Evolutionary conservation across 2,888 invertebrate genomes (phyloP).

Genomic region (Nesidiocoris tenuis): DNA sequence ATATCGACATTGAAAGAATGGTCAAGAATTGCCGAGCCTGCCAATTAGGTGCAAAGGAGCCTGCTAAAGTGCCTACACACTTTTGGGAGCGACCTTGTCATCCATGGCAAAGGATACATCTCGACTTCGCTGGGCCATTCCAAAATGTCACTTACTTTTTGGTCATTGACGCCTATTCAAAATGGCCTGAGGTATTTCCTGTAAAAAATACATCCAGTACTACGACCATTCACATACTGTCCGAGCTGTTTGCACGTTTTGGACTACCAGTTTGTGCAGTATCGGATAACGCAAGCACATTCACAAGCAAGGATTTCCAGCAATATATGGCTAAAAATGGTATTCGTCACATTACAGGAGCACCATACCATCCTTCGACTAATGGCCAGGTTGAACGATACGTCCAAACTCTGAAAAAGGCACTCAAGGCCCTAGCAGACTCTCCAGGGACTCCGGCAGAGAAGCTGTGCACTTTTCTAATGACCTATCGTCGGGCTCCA

Average conservation of each 20-base stretch:
- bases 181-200: constrained; percentile 15
- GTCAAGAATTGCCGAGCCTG: constrained; percentile 1
- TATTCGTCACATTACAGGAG: constrained; percentile 15
- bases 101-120: constrained; percentile 25
- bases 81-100: constrained; percentile 20
- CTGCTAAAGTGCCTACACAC: constrained; percentile 9
- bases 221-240: constrained; percentile 3
- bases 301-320: constrained; percentile 13
- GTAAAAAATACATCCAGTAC: constrained; percentile 1
- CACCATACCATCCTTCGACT: constrained; percentile 40
- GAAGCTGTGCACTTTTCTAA: constrained; percentile 4
- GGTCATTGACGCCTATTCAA: constrained; percentile 15
- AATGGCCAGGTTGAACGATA: constrained; percentile 27
- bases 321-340: background rate
- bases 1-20: constrained; percentile 7
- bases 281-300: constrained; percentile 23
- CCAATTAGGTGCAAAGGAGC: background rate
- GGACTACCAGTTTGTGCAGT: constrained; percentile 16
- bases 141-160: background rate
- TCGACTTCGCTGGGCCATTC: constrained; percentile 20
- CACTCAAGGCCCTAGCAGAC: background rate
- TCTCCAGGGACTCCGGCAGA: background rate
- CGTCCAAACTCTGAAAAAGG: constrained; percentile 15
- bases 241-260: constrained; percentile 14
- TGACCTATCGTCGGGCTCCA: constrained; percentile 6